Conservation (phyloP, 2,888 invertebrate species). For the Dryadula phaetusa region DNA sequence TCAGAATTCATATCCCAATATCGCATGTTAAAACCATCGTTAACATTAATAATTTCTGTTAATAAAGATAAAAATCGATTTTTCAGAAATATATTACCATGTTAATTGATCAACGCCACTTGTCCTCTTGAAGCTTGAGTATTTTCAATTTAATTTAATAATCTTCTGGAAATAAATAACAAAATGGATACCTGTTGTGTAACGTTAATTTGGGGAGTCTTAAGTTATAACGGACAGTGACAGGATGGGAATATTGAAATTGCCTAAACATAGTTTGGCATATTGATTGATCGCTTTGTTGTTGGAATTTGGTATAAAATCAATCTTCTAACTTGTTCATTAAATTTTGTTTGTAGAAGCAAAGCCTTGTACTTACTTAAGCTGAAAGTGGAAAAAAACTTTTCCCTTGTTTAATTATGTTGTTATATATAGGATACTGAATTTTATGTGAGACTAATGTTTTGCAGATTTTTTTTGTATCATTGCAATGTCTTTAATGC, state of each 20-base stretch:
- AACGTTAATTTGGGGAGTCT: constrained; percentile 18
- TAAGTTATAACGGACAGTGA: constrained; percentile 15
- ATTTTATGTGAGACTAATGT: not conserved
- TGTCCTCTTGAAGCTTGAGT: not conserved
- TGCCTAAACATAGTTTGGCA: constrained; percentile 26
- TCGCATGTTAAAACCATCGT: too few relatives aligned
- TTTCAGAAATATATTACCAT: not conserved
- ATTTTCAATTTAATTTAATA: constrained; percentile 1
- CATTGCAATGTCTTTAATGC: not conserved
- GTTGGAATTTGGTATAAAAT: constrained; percentile 21
- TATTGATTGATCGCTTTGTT: constrained; percentile 33
- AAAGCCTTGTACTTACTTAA: not conserved
- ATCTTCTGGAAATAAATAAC: constrained; percentile 13
- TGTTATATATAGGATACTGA: not conserved
- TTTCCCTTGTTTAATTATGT: not conserved
- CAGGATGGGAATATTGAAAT: constrained; percentile 10
- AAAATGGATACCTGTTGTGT: constrained; percentile 7
- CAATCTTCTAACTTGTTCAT: constrained; percentile 17
- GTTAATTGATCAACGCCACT: not conserved
- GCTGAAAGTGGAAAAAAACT: not conserved
- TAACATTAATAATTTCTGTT: not conserved
- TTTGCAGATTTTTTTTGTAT: not conserved
- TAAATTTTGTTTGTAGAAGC: constrained; percentile 16
- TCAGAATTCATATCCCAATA: too few relatives aligned
- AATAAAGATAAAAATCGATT: constrained; percentile 3